Evolutionary conservation across 64 coral and sea anemone species (phyloP), one percentile per base, ranked within the genome.

Genomic region (Montipora foliosa): DNA sequence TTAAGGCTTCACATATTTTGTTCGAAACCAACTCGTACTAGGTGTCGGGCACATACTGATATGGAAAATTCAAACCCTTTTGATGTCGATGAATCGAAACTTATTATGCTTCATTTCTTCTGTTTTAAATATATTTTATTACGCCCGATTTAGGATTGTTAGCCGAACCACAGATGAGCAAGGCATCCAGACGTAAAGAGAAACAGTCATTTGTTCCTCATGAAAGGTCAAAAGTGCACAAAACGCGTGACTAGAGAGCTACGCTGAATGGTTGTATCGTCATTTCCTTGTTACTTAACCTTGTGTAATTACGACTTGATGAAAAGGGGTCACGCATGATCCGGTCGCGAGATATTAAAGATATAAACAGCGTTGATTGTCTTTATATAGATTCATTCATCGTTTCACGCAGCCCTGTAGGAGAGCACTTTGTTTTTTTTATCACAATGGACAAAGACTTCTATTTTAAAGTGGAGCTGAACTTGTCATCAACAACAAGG

Each of bases 261-360:
- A 11, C 53, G 53, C 6, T 57, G 0, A 8, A 8, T 57, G 53
- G 53, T 67, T 67, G 13, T 67, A 67, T 59, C 12, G 1, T 59
- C 12, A 67, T 16, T 19, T 16, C 64, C 52, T 61, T n/a, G n/a
- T n/a, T n/a, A n/a, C n/a, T n/a, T n/a, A n/a, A n/a, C n/a, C n/a
- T n/a, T 82, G 17, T 45, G 80, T 79, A 51, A 62, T 47, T 47
- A 74, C 44, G 8, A 67, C 6, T 84, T 67, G 19, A 16, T 45
- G 46, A 47, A 8, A 17, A 47, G 62, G 66, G 17, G 81, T 84
- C 81, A 70, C 74, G 74, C 81, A 68, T 84, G 81, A 59, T 19
- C 10, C 10, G 47, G 9, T 16, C 13, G 44, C 74, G 45, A 15
- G 79, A 82, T 25, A 25, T 25, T 25, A 25, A 25, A 25, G 24